Conservation (phyloP, 2,888 invertebrate species). For the Stenotaenia linearis region DNA sequence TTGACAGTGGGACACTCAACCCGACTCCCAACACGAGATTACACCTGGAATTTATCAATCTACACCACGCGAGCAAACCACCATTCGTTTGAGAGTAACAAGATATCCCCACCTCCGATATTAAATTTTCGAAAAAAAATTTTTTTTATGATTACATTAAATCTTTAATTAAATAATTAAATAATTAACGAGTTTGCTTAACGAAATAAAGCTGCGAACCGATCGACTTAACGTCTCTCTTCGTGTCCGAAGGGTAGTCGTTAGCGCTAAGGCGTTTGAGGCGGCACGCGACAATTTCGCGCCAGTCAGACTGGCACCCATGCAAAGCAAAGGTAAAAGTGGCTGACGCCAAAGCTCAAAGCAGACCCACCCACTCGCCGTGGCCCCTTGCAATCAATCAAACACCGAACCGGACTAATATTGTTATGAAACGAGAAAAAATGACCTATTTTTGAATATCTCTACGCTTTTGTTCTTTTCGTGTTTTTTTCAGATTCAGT, state of each 20-base stretch:
- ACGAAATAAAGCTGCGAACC: background rate
- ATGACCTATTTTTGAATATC: background rate
- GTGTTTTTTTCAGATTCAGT: background rate
- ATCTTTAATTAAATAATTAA: no score
- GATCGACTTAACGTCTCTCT: background rate
- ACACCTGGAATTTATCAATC: background rate
- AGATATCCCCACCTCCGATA: no score
- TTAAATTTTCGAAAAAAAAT: no score
- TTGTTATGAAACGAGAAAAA: background rate
- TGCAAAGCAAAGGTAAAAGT: background rate
- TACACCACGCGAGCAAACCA: background rate
- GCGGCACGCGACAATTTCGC: conserved; percentile 4
- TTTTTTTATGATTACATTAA: no score
- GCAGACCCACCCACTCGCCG: conserved; percentile 7
- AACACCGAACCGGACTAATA: background rate
- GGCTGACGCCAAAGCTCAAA: background rate
- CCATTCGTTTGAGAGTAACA: background rate
- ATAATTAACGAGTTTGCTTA: background rate
- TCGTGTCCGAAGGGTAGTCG: background rate
- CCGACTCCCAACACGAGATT: background rate
- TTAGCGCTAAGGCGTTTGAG: background rate
- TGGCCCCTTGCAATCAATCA: background rate
- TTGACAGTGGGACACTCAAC: background rate
- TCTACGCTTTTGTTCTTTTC: background rate
- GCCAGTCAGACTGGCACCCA: conserved; percentile 13